phyloP scores from a whole-genome alignment of 1,140 invertebrate genomes.

The Drosophila tristis region DNA sequence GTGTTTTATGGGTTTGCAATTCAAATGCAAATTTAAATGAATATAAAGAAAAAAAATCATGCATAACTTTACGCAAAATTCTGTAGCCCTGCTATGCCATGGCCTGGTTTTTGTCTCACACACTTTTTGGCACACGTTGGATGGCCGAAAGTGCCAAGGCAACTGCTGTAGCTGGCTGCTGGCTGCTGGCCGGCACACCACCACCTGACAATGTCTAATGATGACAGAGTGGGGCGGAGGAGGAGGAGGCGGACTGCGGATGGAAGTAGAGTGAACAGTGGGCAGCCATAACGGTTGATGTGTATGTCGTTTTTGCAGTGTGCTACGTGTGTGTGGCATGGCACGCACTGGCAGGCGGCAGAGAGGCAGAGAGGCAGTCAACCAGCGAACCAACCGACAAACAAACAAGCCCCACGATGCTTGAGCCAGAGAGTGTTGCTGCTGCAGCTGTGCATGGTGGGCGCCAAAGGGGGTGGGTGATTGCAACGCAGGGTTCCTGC shows the following conservation, averaged over 20 bases:
- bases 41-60: too few relatives aligned
- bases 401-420: slow-evolving; percentile 66
- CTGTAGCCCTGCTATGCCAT: not conserved
- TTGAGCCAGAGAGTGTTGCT: slow-evolving; percentile 63
- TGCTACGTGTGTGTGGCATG: slow-evolving; percentile 34
- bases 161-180: slow-evolving; percentile 15
- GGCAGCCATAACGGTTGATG: slow-evolving; percentile 50
- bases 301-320: slow-evolving; percentile 28
- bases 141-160: slow-evolving; percentile 54
- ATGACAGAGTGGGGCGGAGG: slow-evolving; percentile 56
- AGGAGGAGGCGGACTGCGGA: not conserved
- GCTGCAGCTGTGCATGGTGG: slow-evolving; percentile 1
- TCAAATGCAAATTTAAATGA: too few relatives aligned
- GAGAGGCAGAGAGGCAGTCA: slow-evolving; percentile 21
- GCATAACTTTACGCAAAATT: slow-evolving; percentile 14
- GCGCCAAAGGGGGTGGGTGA: slow-evolving; percentile 9
- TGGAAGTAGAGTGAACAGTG: slow-evolving; percentile 20
- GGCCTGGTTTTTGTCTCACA: too few relatives aligned
- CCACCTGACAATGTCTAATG: slow-evolving; percentile 71
- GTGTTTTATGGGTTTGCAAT: too few relatives aligned
- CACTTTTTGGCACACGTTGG: slow-evolving; percentile 46
- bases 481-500: not conserved
- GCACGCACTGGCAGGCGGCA: slow-evolving; percentile 43
- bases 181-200: not conserved
- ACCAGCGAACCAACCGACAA: slow-evolving; percentile 53